Base-by-base conservation (phyloP, 2,797 vertebrate species). In the Enteromius thamalakanensis region DNA sequence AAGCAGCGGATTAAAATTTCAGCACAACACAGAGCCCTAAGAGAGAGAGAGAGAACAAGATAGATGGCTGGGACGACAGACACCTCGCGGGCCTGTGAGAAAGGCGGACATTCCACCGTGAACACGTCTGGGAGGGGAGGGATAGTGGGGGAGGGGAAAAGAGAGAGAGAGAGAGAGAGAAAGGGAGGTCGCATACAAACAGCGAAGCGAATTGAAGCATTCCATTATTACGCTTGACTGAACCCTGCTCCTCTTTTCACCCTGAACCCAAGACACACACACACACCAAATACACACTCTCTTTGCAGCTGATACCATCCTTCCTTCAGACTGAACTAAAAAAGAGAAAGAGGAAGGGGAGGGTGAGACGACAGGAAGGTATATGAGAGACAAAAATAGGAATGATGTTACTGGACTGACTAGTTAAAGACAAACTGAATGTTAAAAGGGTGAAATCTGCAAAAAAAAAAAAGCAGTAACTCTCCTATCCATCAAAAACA, bases 1-100 rank as follows among this genome's bases (percentile, higher is more conserved):
- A 83, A 83, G 74, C 11, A 90, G 89, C 91, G 90, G 93, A 95
- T 96, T 95, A 95, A 96, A 95, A 94, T 95, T 95, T 95, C 95
- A 95, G 93, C 90, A 92, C 91, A 93, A 77, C 85, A 70, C 88
- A 29, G 29, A 71, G 81, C 77, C 75, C 58, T 85, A 87, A 53
- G 64, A 74, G 80, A 72, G 40, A 34, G 75, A 42, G 76, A 64
- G 32, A n/a, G 64, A 70, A 51, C 71, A 78, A 77, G 49, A 64
- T 74, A 81, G 80, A 81, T 47, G 67, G 51, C 55, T 42, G 37
- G 76, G 64, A 83, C 29, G 64, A 71, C 90, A 93, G 94, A 93
- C 91, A 93, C 92, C 94, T 93, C 91, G 92, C 92, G 88, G 92
- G 92, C 93, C 94, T 92, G 88, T 92, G 94, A 93, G 93, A 51